Evolutionary conservation across 2,113 vertebrate species (phyloP).

Genomic region (Lutjanus erythropterus): DNA sequence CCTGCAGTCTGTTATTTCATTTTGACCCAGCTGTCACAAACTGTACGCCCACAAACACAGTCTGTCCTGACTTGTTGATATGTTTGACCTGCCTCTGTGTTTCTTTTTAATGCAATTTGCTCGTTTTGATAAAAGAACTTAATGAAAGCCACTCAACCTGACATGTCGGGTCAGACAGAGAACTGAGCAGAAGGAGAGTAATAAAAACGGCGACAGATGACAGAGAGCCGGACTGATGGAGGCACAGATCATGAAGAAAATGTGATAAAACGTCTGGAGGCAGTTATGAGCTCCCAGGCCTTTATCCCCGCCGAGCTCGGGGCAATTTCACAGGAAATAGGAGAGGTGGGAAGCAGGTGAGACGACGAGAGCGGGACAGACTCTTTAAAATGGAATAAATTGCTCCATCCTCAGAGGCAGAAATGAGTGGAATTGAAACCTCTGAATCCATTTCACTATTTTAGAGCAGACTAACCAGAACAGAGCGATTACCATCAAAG

Average conservation of each 20-base stretch:
- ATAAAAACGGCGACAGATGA: slow-evolving; percentile 1
- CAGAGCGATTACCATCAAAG: background rate
- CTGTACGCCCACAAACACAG: too few species aligned
- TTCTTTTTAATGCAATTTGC: background rate
- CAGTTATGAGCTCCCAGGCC: background rate
- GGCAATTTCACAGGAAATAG: slow-evolving; percentile 40
- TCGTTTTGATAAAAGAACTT: background rate
- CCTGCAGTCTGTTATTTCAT: background rate
- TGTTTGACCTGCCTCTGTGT: background rate
- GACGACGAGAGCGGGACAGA: background rate
- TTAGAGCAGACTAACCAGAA: background rate
- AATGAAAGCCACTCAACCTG: background rate
- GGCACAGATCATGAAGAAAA: background rate
- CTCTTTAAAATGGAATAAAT: slow-evolving; percentile 41
- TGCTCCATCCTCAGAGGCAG: background rate
- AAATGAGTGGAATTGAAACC: background rate
- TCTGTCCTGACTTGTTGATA: background rate
- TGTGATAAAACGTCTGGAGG: slow-evolving; percentile 19
- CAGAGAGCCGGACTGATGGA: background rate
- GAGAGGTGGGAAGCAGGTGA: slow-evolving; percentile 11
- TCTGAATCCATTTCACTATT: background rate
- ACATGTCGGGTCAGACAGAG: background rate
- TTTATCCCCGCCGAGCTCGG: background rate
- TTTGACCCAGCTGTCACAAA: too few species aligned
- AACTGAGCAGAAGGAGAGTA: background rate